Conservation (phyloP, 2,797 vertebrate genomes). For the Mus spretus region DNA sequence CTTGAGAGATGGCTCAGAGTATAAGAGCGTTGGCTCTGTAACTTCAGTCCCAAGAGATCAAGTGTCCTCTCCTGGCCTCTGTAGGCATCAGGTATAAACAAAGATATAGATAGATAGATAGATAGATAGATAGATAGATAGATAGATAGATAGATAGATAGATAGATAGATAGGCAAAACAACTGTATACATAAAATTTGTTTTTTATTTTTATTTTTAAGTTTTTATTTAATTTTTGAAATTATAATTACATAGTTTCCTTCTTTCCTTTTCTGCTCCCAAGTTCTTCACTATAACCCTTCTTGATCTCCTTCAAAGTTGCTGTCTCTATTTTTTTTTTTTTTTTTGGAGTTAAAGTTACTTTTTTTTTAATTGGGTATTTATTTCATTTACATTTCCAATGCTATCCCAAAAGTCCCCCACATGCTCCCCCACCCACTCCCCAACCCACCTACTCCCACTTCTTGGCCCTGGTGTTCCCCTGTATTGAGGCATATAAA, state of each 20-base stretch:
- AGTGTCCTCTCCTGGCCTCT: no score
- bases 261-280: neutral
- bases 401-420: no score
- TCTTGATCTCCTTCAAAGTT: neutral
- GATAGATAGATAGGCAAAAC: neutral
- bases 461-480: no score
- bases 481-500: no score
- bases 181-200: neutral
- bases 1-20: neutral
- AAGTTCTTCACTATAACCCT: neutral
- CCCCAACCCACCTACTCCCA: no score
- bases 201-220: neutral
- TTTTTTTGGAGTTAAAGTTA: no score
- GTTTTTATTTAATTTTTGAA: neutral
- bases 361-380: no score
- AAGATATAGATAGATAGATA: neutral
- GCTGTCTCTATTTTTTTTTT: no score
- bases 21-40: neutral
- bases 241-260: neutral
- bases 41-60: neutral
- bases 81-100: neutral
- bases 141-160: no score
- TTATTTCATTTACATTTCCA: no score
- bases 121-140: no score
- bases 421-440: no score